Evolutionary conservation across 2,888 invertebrate species (phyloP), one percentile per base, ranked within the genome.

Genomic region (Orthosia cruda): DNA sequence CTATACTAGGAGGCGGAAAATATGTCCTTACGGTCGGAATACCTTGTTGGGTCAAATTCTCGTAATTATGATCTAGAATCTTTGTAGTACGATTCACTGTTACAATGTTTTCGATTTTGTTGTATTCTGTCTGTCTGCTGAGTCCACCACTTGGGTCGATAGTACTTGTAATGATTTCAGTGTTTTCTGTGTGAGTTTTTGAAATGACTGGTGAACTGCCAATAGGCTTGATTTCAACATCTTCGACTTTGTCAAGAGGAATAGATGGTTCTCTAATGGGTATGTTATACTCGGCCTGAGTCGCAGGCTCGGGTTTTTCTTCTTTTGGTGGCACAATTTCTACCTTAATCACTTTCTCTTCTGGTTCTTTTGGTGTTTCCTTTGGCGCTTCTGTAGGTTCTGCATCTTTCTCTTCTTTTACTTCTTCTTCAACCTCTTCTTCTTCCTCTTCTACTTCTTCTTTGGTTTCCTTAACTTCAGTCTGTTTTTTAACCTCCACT

Each of bases 151-250:
- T 75, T 15, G 95, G 93, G 65, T 92, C 93, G 23, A 91, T 89
- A 49, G 92, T 90, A 64, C 91, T 94, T 9, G 92, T 94, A 40
- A 94, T 94, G 9, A 96, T 96, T 93, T 96, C 96, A 49, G 96
- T 96, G 54, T 92, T 95, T 84, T 94, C 93, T 67, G 93, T 92
- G 32, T 93, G 94, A 15, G 95, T 91, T 88, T 95, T 96, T 12
- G 94, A 94, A 55, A 95, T 91, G 5, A 94, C 90, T 64, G 94
- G 92, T 23, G 94, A 94, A 61, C 95, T 91, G 12, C 94, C 95
- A 63, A 96, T 96, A 2, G 97, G 96, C 78, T 96, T 97, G 32
- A 97, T 96, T 91, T 96, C 96, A 57, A 96, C 91, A 82, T 95
- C 96, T 90, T 96, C 96, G 45, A 95, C 95, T 88, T 95, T 96